Percentiles rank a stretch among this genome's conserved stretches.
These are phyloP conservation scores for Caenorhabditis macrosperma DNA, from an alignment of 2,888 invertebrate genomes.

Conservation along the genomic window DNA sequence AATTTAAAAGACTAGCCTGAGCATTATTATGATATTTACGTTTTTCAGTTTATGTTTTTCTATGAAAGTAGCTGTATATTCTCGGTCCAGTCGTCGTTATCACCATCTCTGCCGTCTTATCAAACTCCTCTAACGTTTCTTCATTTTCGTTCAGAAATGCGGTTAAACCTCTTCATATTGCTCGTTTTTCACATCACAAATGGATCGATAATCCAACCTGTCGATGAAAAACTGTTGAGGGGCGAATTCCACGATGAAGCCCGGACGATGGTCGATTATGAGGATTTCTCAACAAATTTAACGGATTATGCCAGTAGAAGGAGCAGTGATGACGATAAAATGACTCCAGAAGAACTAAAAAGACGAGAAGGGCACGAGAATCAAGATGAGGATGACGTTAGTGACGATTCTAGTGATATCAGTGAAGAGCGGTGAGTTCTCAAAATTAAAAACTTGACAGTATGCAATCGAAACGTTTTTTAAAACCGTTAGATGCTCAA, in stretches of 20 bases:
- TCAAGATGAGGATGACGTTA: conserved; percentile 39
- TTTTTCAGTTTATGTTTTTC: too few species aligned
- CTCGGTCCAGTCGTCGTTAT: too few species aligned
- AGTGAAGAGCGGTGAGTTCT: conserved; percentile 63
- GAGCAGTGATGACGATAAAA: conserved; percentile 49
- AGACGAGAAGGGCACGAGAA: conserved; percentile 36
- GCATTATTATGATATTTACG: too few species aligned
- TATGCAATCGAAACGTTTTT: too few species aligned
- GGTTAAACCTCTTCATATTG: conserved; percentile 34
- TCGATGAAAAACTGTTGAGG: conserved; percentile 23
- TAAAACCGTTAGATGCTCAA: too few species aligned
- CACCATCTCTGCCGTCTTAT: too few species aligned
- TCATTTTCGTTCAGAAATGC: conserved; percentile 32
- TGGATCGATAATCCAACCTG: conserved; percentile 9
- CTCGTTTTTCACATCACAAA: conserved; percentile 12
- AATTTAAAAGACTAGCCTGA: too few species aligned
- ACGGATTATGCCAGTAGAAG: conserved; percentile 56
- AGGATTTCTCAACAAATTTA: conserved; percentile 47
- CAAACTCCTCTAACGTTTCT: neutral
- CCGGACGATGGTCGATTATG: conserved; percentile 36
- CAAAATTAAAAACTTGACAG: too few species aligned
- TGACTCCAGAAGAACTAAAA: conserved; percentile 43
- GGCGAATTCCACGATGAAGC: conserved; percentile 58
- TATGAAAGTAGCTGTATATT: too few species aligned
- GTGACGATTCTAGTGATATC: conserved; percentile 58